These are phyloP conservation scores for Pangasianodon gigas DNA, from an alignment of 2,113 vertebrate genomes.

Conservation along the genomic window DNA sequence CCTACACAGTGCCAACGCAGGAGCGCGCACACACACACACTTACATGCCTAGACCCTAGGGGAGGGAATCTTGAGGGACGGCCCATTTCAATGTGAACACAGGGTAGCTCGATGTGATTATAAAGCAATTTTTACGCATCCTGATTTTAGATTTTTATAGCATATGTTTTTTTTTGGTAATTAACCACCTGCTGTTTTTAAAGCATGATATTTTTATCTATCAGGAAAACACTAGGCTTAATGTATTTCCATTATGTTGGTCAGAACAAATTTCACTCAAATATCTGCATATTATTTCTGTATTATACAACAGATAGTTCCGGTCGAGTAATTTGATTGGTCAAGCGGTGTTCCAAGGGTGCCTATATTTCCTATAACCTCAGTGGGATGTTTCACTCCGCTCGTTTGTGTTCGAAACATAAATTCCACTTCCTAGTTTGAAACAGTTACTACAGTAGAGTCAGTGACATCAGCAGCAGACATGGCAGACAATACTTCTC, in stretches of 20 bases:
- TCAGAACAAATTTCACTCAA: not conserved
- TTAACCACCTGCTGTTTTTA: not conserved
- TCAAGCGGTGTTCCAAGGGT: not conserved
- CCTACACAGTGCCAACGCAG: slow-evolving; percentile 24
- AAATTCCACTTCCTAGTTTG: not conserved
- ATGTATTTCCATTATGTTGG: not conserved
- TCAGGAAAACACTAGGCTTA: not conserved
- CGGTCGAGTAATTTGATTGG: not conserved
- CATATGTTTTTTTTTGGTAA: not conserved
- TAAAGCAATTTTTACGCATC: not conserved
- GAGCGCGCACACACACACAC: not conserved
- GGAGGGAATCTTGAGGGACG: not conserved
- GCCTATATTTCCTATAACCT: not conserved
- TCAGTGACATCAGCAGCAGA: not conserved
- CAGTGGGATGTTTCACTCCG: not conserved
- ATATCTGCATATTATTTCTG: not conserved
- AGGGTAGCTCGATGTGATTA: not conserved
- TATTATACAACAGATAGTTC: not conserved
- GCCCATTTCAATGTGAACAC: not conserved
- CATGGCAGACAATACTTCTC: too few relatives aligned
- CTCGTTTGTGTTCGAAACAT: not conserved
- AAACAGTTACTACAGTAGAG: not conserved
- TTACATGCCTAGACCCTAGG: not conserved
- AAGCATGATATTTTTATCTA: too few relatives aligned
- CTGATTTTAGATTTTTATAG: not conserved